phyloP scores from a whole-genome alignment of 1,140 invertebrate genomes.

The Bombus breviceps region DNA sequence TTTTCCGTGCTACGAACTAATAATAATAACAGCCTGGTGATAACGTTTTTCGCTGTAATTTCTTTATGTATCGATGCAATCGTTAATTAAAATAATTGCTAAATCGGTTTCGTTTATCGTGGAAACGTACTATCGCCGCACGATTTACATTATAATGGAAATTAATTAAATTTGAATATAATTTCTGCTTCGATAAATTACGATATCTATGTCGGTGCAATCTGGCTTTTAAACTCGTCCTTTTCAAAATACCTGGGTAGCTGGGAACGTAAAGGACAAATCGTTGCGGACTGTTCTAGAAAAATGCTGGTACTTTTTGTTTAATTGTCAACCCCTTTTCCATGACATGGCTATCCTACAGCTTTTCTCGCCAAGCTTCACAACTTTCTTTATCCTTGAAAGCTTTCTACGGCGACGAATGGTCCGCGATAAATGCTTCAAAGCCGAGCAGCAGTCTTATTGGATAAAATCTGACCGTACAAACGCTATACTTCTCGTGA shows the following conservation, averaged over 20 bases:
- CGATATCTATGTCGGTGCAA: too few relatives aligned
- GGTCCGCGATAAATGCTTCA: not conserved
- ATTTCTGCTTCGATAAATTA: too few relatives aligned
- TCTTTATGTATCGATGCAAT: not conserved
- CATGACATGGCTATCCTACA: not conserved
- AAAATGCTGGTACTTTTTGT: not conserved
- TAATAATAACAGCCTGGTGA: not conserved
- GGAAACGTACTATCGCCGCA: fast-evolving
- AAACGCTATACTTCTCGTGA: not conserved
- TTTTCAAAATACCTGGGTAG: too few relatives aligned
- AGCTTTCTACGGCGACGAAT: not conserved
- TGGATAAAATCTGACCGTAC: not conserved
- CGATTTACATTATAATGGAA: not conserved
- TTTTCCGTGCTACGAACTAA: too few relatives aligned
- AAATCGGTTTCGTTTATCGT: not conserved
- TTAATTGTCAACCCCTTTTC: not conserved
- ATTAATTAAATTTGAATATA: not conserved
- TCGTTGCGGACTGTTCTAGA: too few relatives aligned
- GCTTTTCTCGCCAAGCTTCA: not conserved
- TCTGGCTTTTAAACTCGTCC: too few relatives aligned
- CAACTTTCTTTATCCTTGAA: not conserved
- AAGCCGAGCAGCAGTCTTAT: not conserved
- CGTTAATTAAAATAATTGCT: not conserved
- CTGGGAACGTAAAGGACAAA: not conserved
- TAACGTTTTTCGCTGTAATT: not conserved